Evolutionary conservation across 2,888 invertebrate genomes (phyloP).

Genomic region (Archips crataeganus): DNA sequence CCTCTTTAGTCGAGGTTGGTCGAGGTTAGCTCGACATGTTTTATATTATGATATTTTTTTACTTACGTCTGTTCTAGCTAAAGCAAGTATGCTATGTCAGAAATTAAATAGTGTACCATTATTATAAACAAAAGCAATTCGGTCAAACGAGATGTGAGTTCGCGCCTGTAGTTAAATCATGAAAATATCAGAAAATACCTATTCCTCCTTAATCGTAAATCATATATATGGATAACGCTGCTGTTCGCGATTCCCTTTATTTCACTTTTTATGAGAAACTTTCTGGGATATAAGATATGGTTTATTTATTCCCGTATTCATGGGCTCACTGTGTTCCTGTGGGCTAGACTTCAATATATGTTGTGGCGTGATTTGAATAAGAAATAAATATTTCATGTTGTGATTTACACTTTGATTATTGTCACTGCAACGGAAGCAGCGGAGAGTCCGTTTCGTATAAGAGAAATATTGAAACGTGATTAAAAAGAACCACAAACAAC

Average conservation of each 20-base stretch:
- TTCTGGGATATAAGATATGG: constrained; percentile 71
- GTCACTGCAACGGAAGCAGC: not conserved
- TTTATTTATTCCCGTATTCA: constrained; percentile 81
- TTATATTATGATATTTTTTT: too few relatives aligned
- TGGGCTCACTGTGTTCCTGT: constrained; percentile 53
- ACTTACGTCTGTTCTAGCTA: too few relatives aligned
- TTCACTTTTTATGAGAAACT: constrained; percentile 75
- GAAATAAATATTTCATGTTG: constrained; percentile 17
- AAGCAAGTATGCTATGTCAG: too few relatives aligned
- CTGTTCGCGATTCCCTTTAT: constrained; percentile 66
- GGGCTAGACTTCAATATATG: constrained; percentile 31
- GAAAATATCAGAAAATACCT: constrained; percentile 65
- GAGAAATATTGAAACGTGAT: not conserved
- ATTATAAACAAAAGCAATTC: not conserved
- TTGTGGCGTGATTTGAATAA: constrained; percentile 21
- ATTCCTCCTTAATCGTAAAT: constrained; percentile 70
- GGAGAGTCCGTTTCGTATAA: not conserved
- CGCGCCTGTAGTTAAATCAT: constrained; percentile 57
- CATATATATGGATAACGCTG: constrained; percentile 69
- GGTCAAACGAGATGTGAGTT: not conserved
- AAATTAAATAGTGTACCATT: not conserved
- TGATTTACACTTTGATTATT: constrained; percentile 23
- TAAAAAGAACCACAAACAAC: not conserved
- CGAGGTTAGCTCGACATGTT: too few relatives aligned
- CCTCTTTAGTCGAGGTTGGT: too few relatives aligned